phyloP scores from a whole-genome alignment of 2,888 invertebrate genomes.

The Orchesella flavescens region DNA sequence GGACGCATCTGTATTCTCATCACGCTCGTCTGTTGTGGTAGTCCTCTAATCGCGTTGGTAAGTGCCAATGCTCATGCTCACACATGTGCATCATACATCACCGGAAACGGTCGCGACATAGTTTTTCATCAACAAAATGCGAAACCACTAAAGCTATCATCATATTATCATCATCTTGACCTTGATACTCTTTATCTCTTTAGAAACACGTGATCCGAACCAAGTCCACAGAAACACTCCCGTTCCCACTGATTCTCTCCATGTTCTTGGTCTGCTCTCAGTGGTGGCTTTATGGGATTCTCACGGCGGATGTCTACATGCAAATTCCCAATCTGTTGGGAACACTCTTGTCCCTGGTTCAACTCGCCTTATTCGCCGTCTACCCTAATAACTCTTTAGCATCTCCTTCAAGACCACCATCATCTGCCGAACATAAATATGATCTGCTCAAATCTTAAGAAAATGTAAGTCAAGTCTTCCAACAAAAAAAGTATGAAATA shows the following conservation, averaged over 20 bases:
- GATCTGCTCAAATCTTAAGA: slow-evolving; percentile 47
- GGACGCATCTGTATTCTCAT: slow-evolving; percentile 50
- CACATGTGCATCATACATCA: slow-evolving; percentile 36
- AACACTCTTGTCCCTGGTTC: slow-evolving; percentile 75
- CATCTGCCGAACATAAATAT: slow-evolving; percentile 40
- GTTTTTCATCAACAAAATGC: too few relatives aligned
- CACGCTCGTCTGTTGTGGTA: slow-evolving; percentile 73
- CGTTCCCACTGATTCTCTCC: slow-evolving; percentile 89
- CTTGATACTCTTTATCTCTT: slow-evolving; percentile 59
- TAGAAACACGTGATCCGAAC: slow-evolving; percentile 85
- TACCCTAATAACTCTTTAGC: slow-evolving; percentile 77
- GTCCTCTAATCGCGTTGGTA: slow-evolving; percentile 74
- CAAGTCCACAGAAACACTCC: slow-evolving; percentile 88
- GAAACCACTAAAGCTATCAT: too few relatives aligned
- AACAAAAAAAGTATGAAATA: not conserved
- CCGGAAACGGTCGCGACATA: slow-evolving; percentile 25
- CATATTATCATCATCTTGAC: slow-evolving; percentile 29
- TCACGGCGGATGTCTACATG: slow-evolving; percentile 84
- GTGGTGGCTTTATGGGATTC: slow-evolving; percentile 88
- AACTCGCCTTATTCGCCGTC: slow-evolving; percentile 81
- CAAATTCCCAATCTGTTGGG: slow-evolving; percentile 76
- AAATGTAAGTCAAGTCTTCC: slow-evolving; percentile 22
- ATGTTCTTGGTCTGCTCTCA: slow-evolving; percentile 85
- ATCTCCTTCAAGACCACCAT: not conserved
- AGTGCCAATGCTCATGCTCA: too few relatives aligned